Conservation (phyloP, 1,140 invertebrate genomes). For the Drosophila athabasca region DNA sequence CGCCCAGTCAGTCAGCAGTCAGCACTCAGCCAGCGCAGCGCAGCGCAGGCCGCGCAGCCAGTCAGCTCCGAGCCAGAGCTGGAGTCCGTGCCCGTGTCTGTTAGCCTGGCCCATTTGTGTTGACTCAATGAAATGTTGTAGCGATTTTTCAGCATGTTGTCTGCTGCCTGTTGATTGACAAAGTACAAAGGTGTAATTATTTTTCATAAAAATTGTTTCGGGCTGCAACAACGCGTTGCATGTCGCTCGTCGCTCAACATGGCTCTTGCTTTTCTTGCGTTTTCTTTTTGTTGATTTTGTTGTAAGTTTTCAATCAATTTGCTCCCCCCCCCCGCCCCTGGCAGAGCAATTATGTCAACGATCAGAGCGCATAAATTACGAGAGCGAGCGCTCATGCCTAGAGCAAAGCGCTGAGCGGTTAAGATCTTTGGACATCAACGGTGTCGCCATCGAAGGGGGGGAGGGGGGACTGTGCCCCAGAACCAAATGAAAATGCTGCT, state of each 20-base stretch:
- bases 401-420: conserved; percentile 42
- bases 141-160: conserved; percentile 63
- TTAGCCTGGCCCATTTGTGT: conserved; percentile 60
- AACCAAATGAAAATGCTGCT: conserved; percentile 47
- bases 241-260: conserved; percentile 26
- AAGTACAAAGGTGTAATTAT: conserved; percentile 82
- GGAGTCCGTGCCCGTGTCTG: conserved; percentile 7
- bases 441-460: conserved; percentile 32
- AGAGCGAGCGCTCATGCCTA: conserved; percentile 41
- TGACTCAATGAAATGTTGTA: conserved; percentile 64
- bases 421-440: conserved; percentile 63
- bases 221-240: conserved; percentile 14
- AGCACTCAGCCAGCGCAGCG: too few relatives aligned
- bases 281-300: conserved; percentile 20
- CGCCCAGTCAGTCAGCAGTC: conserved; percentile 19
- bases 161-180: conserved; percentile 72
- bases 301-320: conserved; percentile 79
- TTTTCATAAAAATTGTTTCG: conserved; percentile 72
- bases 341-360: conserved; percentile 71
- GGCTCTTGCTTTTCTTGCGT: not conserved
- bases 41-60: conserved; percentile 3
- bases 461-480: conserved; percentile 1
- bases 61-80: too few relatives aligned
- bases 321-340: conserved; percentile 15
- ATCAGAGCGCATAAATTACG: conserved; percentile 69